Percentiles rank a stretch among this genome's conserved stretches.
Evolutionary conservation across 2,888 invertebrate genomes (phyloP).

Genomic region (Drymonia ruficornis): DNA sequence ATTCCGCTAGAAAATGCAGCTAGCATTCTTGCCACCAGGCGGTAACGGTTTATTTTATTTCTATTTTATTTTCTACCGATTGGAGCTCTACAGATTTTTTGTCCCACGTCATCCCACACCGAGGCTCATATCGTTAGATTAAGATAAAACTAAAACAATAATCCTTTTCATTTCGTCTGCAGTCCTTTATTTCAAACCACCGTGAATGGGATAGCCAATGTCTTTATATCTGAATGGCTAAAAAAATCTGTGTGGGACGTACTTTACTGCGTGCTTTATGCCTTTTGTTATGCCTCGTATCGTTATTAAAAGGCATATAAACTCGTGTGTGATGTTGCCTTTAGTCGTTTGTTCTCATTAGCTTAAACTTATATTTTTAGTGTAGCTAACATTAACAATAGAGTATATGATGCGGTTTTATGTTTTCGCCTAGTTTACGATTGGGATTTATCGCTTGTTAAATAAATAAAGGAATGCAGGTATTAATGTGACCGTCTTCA

Average conservation of each 20-base stretch:
- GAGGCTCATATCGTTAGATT: constrained; percentile 77
- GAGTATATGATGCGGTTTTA: constrained; percentile 39
- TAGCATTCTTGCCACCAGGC: too few relatives aligned
- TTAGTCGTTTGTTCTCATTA: constrained; percentile 48
- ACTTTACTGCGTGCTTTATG: constrained; percentile 55
- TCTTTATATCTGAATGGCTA: constrained; percentile 63
- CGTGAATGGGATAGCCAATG: constrained; percentile 66
- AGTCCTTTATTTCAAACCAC: constrained; percentile 73
- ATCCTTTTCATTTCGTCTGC: constrained; percentile 77
- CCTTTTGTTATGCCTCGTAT: constrained; percentile 54
- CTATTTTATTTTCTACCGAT: too few relatives aligned
- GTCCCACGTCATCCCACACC: constrained; percentile 52
- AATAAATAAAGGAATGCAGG: not conserved
- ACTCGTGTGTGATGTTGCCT: constrained; percentile 49
- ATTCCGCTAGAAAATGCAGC: too few relatives aligned
- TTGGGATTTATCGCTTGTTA: constrained; percentile 21
- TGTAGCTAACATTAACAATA: constrained; percentile 47
- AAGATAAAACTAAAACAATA: constrained; percentile 84
- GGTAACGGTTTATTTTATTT: too few relatives aligned
- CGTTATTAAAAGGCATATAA: constrained; percentile 51
- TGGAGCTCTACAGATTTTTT: constrained; percentile 47
- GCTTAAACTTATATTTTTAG: constrained; percentile 47
- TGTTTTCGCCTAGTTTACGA: constrained; percentile 24
- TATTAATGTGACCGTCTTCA: not conserved
- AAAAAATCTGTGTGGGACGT: constrained; percentile 68